Base-by-base conservation (phyloP, 1,140 invertebrate species). In the Cyphomyrmex costatus region DNA sequence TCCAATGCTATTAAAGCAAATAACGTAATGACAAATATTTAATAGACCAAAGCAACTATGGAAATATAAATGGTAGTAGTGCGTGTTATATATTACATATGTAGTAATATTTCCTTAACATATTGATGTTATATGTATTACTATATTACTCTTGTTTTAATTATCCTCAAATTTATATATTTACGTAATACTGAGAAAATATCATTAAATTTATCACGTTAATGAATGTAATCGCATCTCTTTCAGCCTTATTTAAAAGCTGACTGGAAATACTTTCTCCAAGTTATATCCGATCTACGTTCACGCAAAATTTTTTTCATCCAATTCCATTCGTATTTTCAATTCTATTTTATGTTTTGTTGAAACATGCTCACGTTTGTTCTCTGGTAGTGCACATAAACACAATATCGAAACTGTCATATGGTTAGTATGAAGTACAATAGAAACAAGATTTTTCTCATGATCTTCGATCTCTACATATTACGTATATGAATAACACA, bases 351-450 rank as follows among this genome's bases (percentile, higher is more conserved):
- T 58, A n/a, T n/a, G 0, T 63, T 77, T 63, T 53, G 42, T 36
- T 33, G 14, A 79, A 79, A 36, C 24, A 4, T 21, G 58, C 42
- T 33, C 14, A 68, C 30, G 21, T 27, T 68, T 53, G 19, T 27
- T 53, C 2, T 33, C 24, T 24, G n/a, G 12, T 21, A 30, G 10
- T 30, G 27, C 7, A 16, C 0, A 63, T 49, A 79, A 79, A 79
- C 27, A 66, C n/a, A n/a, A 66, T 79, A 65, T 30, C 30, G 42
- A 33, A 79, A 68, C 61, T 68, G 61, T 68, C 46, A 36, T 68
- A 19, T 27, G 1, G 27, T 53, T 79, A 65, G n/a, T 4, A 79
- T 36, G n/a, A 66, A 79, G 46, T 66, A 36, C 27, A 53, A 33
- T 66, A 33, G 30, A 68, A 53, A 24, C 27, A 24, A 8, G 0